Evolutionary conservation across 2,797 vertebrate genomes (phyloP).

Genomic region (Loriculus beryllinus): DNA sequence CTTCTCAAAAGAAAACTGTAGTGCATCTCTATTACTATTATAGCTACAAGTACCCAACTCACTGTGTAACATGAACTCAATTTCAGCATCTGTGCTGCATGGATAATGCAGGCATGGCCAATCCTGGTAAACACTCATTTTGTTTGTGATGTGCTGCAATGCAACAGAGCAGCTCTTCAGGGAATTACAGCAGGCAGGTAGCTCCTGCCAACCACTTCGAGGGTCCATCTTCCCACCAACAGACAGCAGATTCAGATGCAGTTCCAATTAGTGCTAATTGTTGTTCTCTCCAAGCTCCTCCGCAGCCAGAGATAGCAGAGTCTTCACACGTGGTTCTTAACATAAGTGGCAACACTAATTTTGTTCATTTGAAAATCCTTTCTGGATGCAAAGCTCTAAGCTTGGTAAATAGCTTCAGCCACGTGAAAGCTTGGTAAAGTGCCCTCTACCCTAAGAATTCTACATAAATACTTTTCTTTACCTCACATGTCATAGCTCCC

Average conservation of each 20-base stretch:
- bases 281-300: conserved; percentile 12
- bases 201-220: neutral
- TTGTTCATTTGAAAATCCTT: conserved; percentile 18
- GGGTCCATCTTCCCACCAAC: neutral
- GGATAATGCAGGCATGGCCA: neutral
- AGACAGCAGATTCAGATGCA: neutral
- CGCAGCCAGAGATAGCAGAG: conserved; percentile 25
- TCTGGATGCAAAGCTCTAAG: neutral
- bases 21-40: neutral
- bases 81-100: neutral
- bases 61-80: neutral
- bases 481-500: neutral
- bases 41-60: neutral
- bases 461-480: neutral
- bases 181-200: neutral
- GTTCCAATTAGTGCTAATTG: conserved; percentile 41
- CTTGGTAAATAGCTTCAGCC: neutral
- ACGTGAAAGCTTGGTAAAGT: neutral
- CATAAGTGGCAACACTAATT: conserved; percentile 16
- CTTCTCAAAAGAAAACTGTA: neutral
- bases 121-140: conserved; percentile 13
- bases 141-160: neutral
- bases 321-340: conserved; percentile 14
- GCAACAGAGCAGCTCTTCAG: neutral
- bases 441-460: neutral